Percentiles rank a stretch among this genome's conserved stretches.
phyloP scores from a whole-genome alignment of 2,797 vertebrate genomes.

The Acestrorhynchus altus region DNA sequence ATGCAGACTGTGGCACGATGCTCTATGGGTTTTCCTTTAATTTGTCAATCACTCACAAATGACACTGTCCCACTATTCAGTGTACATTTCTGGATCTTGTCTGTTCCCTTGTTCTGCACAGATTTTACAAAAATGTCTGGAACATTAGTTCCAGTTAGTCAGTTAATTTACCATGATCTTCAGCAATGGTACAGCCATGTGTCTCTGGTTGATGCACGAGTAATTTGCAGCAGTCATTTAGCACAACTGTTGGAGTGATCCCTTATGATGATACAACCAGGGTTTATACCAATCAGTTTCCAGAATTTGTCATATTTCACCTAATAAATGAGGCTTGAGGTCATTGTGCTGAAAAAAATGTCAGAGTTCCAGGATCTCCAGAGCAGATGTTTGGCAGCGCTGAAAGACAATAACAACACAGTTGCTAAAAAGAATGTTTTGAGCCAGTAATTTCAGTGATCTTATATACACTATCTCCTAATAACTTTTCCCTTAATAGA shows the following conservation, averaged over 20 bases:
- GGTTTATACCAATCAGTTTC: background rate
- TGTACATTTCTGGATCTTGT: background rate
- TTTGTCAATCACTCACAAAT: too few species aligned
- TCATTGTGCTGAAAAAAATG: background rate
- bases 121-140: background rate
- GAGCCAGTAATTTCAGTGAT: background rate
- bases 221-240: constrained; percentile 6
- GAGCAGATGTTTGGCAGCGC: constrained; percentile 37
- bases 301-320: background rate
- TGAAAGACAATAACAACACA: constrained; percentile 8
- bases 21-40: too few species aligned
- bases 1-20: too few species aligned
- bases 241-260: background rate
- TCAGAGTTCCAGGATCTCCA: background rate
- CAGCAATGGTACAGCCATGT: background rate
- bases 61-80: background rate
- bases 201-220: background rate
- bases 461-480: background rate
- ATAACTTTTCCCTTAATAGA: background rate
- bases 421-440: background rate
- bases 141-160: background rate
- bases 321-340: background rate
- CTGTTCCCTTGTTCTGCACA: background rate
- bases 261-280: background rate
- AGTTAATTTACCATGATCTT: background rate